Evolutionary conservation across 1,140 invertebrate species (phyloP), one percentile per base, ranked within the genome.

Genomic region (Dysdera silvatica): DNA sequence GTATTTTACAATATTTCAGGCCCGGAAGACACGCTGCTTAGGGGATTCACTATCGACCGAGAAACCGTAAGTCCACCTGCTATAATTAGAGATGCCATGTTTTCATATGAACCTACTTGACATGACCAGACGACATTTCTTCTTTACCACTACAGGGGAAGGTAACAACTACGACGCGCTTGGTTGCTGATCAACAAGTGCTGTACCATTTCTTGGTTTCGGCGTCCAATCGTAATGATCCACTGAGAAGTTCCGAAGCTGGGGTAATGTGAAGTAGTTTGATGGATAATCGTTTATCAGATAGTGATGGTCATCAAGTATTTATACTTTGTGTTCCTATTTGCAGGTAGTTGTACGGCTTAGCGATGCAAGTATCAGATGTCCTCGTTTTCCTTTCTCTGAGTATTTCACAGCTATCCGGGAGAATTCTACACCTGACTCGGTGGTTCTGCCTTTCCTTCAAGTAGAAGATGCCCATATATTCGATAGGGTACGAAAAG

Each of bases 381-480:
- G 71, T 59, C 68, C 70, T 8, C 69, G 69, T 49, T 72, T 72
- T 40, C 70, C 70, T 2, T 72, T 72, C 29, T 66, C 65, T 24
- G 69, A 72, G 61, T 72, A 72, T 52, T 72, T 68, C 53, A 70
- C 70, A 12, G 61, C 69, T 1, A 66, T 72, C 14, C 41, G 66
- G 20, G 71, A 72, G 64, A 72, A 70, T 43, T 61, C 71, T 14
- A 60, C 65, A 4, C 53, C 65, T 0, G 71, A 72, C 58, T 66
- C 68, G 10, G 55, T 69, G 12, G 69, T 72, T 1, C 45, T 72
- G 0, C 62, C 68, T 14, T 65, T 70, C 45, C 47, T 72, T 3
- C 60, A 66, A 52, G 66, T 71, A 0, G 65, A 70, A 51, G 71
- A 72, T 49, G 48, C 63, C 24, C 62, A 70, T 20, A 71, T 69